These are phyloP conservation scores for Stegostoma tigrinum DNA, from an alignment of 2,113 vertebrate genomes.

Conservation along the genomic window DNA sequence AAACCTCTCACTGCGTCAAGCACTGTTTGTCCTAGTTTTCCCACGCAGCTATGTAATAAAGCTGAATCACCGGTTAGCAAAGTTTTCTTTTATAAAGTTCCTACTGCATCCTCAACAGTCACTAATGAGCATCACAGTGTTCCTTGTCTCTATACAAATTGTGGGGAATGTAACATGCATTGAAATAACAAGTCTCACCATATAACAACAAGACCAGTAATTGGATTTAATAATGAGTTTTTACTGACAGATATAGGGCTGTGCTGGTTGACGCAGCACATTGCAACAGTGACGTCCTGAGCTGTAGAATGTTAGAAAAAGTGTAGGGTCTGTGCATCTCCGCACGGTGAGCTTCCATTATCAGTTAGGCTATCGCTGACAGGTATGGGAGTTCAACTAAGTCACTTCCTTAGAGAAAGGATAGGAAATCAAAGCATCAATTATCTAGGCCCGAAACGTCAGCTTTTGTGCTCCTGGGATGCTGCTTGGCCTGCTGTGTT, in stretches of 20 bases:
- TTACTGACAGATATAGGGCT: background rate
- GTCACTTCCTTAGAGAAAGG: background rate
- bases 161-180: background rate
- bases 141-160: background rate
- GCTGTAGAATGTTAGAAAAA: background rate
- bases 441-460: too few relatives aligned
- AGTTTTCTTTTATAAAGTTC: background rate
- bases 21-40: slow-evolving; percentile 9
- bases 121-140: slow-evolving; percentile 11
- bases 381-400: background rate
- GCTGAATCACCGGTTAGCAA: background rate
- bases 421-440: background rate
- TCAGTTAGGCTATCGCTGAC: background rate
- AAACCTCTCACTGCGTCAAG: slow-evolving; percentile 36
- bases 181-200: background rate
- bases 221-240: background rate
- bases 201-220: background rate
- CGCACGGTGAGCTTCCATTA: background rate
- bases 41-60: slow-evolving; percentile 39
- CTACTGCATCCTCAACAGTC: background rate
- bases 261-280: background rate
- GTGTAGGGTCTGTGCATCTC: too few relatives aligned
- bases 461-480: too few relatives aligned
- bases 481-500: too few relatives aligned
- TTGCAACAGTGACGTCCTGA: background rate